phyloP scores from a whole-genome alignment of 1,140 invertebrate genomes.

The Nomia melanderi region DNA sequence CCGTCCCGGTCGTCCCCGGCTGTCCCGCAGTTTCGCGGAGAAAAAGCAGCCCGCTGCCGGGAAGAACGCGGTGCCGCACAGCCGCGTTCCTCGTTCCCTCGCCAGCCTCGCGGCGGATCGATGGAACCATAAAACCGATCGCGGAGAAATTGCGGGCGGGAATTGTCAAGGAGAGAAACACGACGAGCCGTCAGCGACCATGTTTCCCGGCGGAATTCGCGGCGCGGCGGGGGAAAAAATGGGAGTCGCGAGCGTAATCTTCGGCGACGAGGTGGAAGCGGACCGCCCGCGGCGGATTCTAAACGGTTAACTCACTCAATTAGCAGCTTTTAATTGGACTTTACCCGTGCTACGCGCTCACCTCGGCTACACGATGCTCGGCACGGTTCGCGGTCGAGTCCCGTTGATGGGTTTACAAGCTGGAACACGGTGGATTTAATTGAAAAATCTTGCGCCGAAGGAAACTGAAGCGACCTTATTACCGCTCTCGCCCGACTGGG shows the following conservation, averaged over 20 bases:
- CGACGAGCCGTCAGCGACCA: not conserved
- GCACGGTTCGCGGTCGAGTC: too few species aligned
- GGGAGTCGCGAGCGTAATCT: not conserved
- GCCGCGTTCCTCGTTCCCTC: constrained; percentile 50
- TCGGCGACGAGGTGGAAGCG: constrained; percentile 7
- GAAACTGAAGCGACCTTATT: too few species aligned
- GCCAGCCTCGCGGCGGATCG: constrained; percentile 16
- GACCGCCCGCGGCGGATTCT: not conserved
- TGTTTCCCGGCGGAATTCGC: not conserved
- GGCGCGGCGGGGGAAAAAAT: not conserved
- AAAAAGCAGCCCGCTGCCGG: constrained; percentile 41
- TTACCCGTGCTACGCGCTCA: not conserved
- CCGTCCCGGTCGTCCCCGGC: not conserved
- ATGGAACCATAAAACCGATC: constrained; percentile 59
- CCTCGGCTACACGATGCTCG: not conserved
- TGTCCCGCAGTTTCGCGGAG: not conserved
- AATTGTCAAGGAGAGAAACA: constrained; percentile 35
- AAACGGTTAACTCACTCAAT: not conserved
- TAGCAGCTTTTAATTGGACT: constrained; percentile 9
- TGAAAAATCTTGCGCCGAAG: too few species aligned
- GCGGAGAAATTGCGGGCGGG: constrained; percentile 61
- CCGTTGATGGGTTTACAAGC: too few species aligned
- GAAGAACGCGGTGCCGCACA: not conserved
- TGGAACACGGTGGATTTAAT: too few species aligned
- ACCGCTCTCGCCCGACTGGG: too few species aligned